Conservation (phyloP, 1,140 invertebrate species). For the Latrodectus geometricus region DNA sequence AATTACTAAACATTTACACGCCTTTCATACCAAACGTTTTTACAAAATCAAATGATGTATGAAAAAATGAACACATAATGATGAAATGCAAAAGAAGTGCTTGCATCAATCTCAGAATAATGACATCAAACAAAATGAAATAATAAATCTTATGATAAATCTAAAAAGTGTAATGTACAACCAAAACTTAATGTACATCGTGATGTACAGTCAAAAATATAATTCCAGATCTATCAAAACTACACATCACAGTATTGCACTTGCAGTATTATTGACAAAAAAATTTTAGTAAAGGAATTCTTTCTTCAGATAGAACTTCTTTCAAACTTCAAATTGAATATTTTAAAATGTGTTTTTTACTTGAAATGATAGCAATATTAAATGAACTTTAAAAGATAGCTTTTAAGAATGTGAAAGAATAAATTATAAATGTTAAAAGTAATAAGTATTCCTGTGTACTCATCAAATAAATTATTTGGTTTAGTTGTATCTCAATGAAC, state of each 20-base stretch:
- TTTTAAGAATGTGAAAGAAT: too few relatives aligned
- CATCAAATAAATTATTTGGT: too few relatives aligned
- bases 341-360: too few relatives aligned
- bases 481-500: too few relatives aligned
- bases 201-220: conserved; percentile 10
- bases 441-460: too few relatives aligned
- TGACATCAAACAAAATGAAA: conserved; percentile 10
- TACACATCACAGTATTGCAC: conserved; percentile 61
- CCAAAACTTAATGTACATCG: conserved; percentile 2
- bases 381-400: too few relatives aligned
- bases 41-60: conserved; percentile 53
- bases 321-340: too few relatives aligned
- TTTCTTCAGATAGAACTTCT: too few relatives aligned
- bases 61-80: conserved; percentile 41
- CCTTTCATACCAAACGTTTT: conserved; percentile 54
- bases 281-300: too few relatives aligned
- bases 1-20: conserved; percentile 49
- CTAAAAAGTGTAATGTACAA: conserved; percentile 22
- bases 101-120: conserved; percentile 7
- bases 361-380: too few relatives aligned
- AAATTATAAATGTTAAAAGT: too few relatives aligned
- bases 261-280: neutral
- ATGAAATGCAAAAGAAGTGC: conserved; percentile 34
- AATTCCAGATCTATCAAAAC: conserved; percentile 53
- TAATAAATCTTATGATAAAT: conserved; percentile 14